Conservation (phyloP, 2,888 invertebrate genomes). For the Agrotis ipsilon region DNA sequence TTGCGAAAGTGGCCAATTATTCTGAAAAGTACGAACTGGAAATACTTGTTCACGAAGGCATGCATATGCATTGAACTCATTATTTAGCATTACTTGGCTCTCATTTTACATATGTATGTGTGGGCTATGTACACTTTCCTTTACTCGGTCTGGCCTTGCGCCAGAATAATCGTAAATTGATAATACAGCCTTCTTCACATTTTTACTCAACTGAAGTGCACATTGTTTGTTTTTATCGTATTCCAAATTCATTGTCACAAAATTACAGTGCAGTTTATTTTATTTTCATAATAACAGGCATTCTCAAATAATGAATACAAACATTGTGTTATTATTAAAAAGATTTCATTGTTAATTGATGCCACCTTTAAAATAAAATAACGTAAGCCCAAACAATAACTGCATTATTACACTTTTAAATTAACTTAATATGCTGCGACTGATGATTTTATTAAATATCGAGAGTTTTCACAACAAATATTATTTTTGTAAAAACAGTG, state of each 20-base stretch:
- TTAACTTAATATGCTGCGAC: constrained; percentile 8
- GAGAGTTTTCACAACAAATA: constrained; percentile 36
- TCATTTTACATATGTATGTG: constrained; percentile 54
- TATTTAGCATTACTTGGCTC: constrained; percentile 48
- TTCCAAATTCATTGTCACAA: constrained; percentile 26
- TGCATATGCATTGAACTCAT: constrained; percentile 55
- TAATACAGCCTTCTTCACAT: constrained; percentile 46
- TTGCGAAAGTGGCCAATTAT: constrained; percentile 45
- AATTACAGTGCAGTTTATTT: constrained; percentile 3
- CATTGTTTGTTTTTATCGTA: neutral
- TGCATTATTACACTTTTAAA: constrained; percentile 33
- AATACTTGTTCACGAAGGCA: constrained; percentile 38
- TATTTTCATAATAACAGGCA: constrained; percentile 1
- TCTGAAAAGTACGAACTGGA: constrained; percentile 45
- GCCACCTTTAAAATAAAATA: constrained; percentile 20
- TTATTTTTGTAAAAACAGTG: constrained; percentile 35
- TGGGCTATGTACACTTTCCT: constrained; percentile 58
- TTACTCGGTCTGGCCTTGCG: constrained; percentile 59
- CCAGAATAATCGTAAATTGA: constrained; percentile 55
- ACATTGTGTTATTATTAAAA: constrained; percentile 33
- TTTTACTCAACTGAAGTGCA: constrained; percentile 33
- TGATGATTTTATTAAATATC: constrained; percentile 18
- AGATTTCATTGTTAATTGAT: constrained; percentile 34
- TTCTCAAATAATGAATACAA: constrained; percentile 40
- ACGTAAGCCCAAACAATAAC: constrained; percentile 35